Evolutionary conservation across 2,797 vertebrate species (phyloP).

Genomic region (Sebastes nivosus): DNA sequence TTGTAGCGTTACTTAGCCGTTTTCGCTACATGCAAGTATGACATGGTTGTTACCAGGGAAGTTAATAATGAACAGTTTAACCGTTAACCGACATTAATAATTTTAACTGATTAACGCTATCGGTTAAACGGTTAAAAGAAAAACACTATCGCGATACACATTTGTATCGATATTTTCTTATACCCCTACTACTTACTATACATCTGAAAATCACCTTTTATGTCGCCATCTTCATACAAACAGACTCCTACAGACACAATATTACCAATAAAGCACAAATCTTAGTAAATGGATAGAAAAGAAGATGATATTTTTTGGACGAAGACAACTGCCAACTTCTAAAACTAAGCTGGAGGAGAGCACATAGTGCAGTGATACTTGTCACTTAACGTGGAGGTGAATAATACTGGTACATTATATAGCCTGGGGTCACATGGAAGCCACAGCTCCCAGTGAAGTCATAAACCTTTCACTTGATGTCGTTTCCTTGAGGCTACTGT

Average conservation of each 20-base stretch:
- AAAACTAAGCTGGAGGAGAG: background rate
- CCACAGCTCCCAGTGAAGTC: conserved; percentile 33
- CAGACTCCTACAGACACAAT: background rate
- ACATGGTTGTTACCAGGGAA: too few species aligned
- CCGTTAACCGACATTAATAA: too few species aligned
- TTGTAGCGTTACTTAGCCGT: too few species aligned
- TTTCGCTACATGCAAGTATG: too few species aligned
- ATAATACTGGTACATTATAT: background rate
- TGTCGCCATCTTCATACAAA: background rate
- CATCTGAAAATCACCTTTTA: background rate
- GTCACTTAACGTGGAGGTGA: background rate
- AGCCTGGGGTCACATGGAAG: conserved; percentile 20
- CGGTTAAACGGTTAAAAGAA: too few species aligned
- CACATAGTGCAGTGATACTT: background rate
- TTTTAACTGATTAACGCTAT: too few species aligned
- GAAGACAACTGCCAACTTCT: background rate
- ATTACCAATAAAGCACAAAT: background rate
- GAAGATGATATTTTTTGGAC: background rate
- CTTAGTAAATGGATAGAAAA: background rate
- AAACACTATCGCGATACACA: too few species aligned
- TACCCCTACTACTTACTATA: background rate
- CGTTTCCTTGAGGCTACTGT: conserved; percentile 64
- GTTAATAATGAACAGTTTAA: too few species aligned
- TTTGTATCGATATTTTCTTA: too few species aligned
- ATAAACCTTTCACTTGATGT: conserved; percentile 51